Conservation (phyloP, 2,113 vertebrate species). For the Himantopus leucocephalus region DNA sequence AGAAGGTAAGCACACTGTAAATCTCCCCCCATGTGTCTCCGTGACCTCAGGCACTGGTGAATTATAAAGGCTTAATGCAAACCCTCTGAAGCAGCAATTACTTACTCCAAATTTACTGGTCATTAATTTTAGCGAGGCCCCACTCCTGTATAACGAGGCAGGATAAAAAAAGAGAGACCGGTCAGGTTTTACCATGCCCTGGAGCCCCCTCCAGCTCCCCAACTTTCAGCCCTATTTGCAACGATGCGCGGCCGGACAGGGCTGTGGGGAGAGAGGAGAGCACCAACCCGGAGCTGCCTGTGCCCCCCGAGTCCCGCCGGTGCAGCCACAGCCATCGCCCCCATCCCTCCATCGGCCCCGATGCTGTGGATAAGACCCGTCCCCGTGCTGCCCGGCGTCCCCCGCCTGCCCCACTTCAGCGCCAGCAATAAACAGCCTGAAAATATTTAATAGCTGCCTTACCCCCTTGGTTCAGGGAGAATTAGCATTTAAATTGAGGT, state of each 20-base stretch:
- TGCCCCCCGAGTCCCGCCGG: fast-evolving
- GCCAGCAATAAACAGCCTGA: conserved; percentile 19
- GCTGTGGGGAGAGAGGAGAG: background rate
- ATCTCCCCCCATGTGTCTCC: background rate
- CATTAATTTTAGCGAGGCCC: background rate
- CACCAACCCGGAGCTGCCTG: fast-evolving
- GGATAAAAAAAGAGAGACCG: background rate
- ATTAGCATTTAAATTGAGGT: conserved; percentile 78
- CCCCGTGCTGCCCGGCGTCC: fast-evolving
- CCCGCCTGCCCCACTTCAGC: background rate
- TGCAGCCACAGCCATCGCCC: fast-evolving
- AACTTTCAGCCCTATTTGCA: background rate
- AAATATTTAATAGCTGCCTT: background rate
- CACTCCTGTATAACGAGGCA: background rate
- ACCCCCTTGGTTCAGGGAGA: conserved; percentile 23
- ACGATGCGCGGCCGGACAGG: fast-evolving
- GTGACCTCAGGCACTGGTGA: background rate
- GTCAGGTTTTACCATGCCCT: background rate
- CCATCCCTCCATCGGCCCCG: background rate
- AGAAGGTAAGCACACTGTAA: background rate
- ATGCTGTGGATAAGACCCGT: fast-evolving
- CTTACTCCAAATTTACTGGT: conserved; percentile 29
- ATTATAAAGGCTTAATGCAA: conserved; percentile 35
- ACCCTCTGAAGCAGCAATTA: background rate
- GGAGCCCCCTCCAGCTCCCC: background rate